Percentiles rank a stretch among this genome's conserved stretches.
These are phyloP conservation scores for Sinopyrophorus schimmeli DNA, from an alignment of 2,888 invertebrate species.

Conservation along the genomic window DNA sequence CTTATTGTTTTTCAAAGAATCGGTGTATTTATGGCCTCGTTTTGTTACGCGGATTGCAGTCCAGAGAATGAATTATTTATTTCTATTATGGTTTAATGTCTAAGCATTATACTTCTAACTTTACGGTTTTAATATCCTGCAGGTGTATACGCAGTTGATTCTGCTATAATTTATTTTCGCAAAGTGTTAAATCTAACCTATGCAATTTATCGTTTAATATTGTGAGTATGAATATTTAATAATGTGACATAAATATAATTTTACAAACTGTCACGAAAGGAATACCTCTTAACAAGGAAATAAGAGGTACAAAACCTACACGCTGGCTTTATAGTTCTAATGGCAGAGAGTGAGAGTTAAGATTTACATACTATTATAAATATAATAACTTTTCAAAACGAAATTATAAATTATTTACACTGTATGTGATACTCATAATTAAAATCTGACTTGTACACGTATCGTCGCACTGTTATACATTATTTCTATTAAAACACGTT, in stretches of 20 bases:
- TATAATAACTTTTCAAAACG: too few species aligned
- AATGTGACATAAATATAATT: slow-evolving; percentile 11
- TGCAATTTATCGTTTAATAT: slow-evolving; percentile 10
- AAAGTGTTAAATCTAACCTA: slow-evolving; percentile 1
- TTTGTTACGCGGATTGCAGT: slow-evolving; percentile 15
- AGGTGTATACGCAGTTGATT: not conserved
- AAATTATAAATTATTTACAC: too few species aligned
- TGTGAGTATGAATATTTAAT: slow-evolving; percentile 1
- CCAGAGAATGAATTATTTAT: slow-evolving; percentile 22
- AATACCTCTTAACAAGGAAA: slow-evolving; percentile 1
- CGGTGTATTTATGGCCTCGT: slow-evolving; percentile 13
- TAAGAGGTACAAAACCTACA: slow-evolving; percentile 1
- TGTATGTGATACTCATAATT: too few species aligned
- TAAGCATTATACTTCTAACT: slow-evolving; percentile 9
- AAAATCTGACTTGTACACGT: too few species aligned
- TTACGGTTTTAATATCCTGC: slow-evolving; percentile 4
- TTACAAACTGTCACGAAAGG: slow-evolving; percentile 4
- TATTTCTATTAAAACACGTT: too few species aligned
- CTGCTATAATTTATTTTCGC: slow-evolving; percentile 6
- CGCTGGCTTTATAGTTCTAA: not conserved
- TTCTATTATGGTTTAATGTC: slow-evolving; percentile 10
- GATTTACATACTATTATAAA: too few species aligned
- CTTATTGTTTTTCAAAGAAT: slow-evolving; percentile 9
- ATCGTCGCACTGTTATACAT: too few species aligned
- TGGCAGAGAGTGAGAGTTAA: too few species aligned